Evolutionary conservation across 2,113 vertebrate genomes (phyloP), one percentile per base, ranked within the genome.

Genomic region (Coryphaenoides rupestris): DNA sequence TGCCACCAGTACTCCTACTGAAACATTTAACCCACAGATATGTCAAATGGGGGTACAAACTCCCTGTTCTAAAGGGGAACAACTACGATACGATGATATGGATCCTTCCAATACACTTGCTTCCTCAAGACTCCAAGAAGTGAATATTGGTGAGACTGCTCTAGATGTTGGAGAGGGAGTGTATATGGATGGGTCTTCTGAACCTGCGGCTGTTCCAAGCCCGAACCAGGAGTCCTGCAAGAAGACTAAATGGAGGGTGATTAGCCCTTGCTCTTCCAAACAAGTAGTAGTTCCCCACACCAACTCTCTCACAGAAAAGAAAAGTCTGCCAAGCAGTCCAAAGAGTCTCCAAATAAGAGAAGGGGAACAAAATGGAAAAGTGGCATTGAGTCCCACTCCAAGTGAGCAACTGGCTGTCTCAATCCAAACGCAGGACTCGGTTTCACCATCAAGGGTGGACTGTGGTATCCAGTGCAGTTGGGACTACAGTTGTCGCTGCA

Each of bases 401-500:
- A 67, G 19, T 0, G 17, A 60, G 59, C 28, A 58, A 17, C 46
- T 64, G 19, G 56, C 58, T 12, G 46, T 63, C n/a, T 61, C 19
- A 0, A n/a, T 45, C 3, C 65, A 61, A 23, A 57, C 16, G 13
- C 28, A 33, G 6, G 9, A 40, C 33, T 7, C 33, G 17, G 47
- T 50, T 16, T 16, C 47, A 50, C 74, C 33, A 1, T 59, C 66
- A 2, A 84, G 71, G 59, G 63, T 80, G 47, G 77, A 81, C 55
- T 72, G 65, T 75, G 79, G 79, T 0, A 9, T 70, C 17, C 85
- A 85, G 73, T 87, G 80, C 47, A 59, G 10, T 5, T 77, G 2
- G 55, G 58, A 71, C 13, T 2, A 1, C 0, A 56, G n/a, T 4
- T 83, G 73, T 47, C 0, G 0, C 0, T 78, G 73, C 72, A 6